Base-by-base conservation (phyloP, 2,113 vertebrate species). In the Oxygymnocypris stewartii region DNA sequence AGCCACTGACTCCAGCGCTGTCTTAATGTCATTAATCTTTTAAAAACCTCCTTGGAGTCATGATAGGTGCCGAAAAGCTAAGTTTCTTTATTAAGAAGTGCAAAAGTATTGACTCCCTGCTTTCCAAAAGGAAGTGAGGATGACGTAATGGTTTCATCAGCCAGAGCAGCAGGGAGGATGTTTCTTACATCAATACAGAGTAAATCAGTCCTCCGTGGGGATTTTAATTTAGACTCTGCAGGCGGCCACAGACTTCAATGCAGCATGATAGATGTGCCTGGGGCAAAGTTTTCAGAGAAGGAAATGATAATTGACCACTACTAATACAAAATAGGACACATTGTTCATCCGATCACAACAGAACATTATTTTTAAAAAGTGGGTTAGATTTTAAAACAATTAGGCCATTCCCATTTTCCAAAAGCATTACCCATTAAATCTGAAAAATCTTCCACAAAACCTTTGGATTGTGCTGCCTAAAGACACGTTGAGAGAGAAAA, bases 121-220 rank as follows among this genome's bases (percentile, higher is more conserved):
- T 90, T 92, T 90, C 81, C 87, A 82, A 88, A 87, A 87, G 89
- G 91, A 89, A 90, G 85, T 79, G 51, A 90, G 85, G 51, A 81
- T 91, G 92, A 91, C 65, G 83, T 90, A 87, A 92, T 84, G 63
- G 13, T 76, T 85, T 79, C 84, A 87, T 77, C 81, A 85, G 82
- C 83, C 84, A 77, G 79, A 88, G 49, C 84, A 76, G 74, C 86
- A 83, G 86, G 86, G 87, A 83, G 79, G 82, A 74, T 81, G 67
- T 82, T 79, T 89, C 79, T 81, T 87, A 63, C 31, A 85, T 79
- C 86, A 65, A 82, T 71, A 63, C 28, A 7, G 79, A 65, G 88
- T 75, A 69, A 76, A 82, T 85, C 85, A 71, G 25, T 59, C 37
- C 75, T 82, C 82, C 18, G 35, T 18, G 28, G 67, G 74, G 49